Base-by-base conservation (phyloP, 2,888 invertebrate species). In the Dicranocentrus wangi region DNA sequence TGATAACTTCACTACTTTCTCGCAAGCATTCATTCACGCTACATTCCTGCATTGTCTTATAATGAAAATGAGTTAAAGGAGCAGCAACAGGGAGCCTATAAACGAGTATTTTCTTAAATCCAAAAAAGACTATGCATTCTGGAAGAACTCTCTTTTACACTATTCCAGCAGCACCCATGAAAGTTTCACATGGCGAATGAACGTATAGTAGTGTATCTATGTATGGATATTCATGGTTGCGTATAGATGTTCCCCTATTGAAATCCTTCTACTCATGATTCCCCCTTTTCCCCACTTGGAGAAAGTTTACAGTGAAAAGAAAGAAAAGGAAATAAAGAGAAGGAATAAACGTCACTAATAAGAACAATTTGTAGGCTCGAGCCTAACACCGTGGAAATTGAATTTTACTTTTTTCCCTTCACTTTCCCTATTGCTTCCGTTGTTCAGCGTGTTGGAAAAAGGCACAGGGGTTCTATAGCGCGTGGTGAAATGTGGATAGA, bases 271-370 rank as follows among this genome's bases (percentile, higher is more conserved):
- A 72, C 53, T 61, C 72, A 51, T 63, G 72, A 72, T 63, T 72
- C 39, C 25, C 51, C 65, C 65, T 27, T 32, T 65, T 65, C 39
- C 21, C 27, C 66, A n/a, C 28, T 1, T 15, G 17, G 66, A 2
- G 42, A 63, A 63, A 63, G 63, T 63, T 43, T 47, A 47, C 66
- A 43, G 27, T 51, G 51, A 47, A 21, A 15, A 27, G 65, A 58
- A 75, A 58, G 66, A 55, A 75, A 66, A 68, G 76, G 69, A 77
- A 77, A 77, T 77, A 77, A 77, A 77, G 69, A 60, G 53, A 69
- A 77, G 42, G 76, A 77, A 77, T 77, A 77, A 77, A 77, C 76
- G 76, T 77, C 76, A 69, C 76, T 77, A 77, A 77, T 77, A 77
- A 77, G 76, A 77, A 77, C 76, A 77, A 77, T 77, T 77, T 77